Percentiles rank a stretch among this genome's conserved stretches.
Evolutionary conservation across 2,888 invertebrate species (phyloP).

Genomic region (Rhagonycha lutea): DNA sequence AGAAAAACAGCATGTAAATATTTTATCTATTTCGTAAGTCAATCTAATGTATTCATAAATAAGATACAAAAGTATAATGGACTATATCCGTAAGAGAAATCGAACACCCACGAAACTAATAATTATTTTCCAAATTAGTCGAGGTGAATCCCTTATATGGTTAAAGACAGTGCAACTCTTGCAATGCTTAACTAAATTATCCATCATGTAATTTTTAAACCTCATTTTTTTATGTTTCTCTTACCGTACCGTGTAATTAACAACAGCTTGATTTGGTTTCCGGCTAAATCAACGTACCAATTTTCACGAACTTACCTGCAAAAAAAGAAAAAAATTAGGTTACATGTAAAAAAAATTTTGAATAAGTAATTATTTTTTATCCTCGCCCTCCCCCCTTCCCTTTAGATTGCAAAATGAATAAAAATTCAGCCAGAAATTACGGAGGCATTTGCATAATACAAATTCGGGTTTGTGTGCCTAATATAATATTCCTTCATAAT

Average conservation of each 20-base stretch:
- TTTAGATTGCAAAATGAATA: neutral
- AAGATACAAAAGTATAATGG: neutral
- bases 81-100: conserved; percentile 9
- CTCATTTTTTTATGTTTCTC: neutral
- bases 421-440: too few species aligned
- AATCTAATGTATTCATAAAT: neutral
- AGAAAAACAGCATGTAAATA: neutral
- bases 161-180: conserved; percentile 12
- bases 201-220: conserved; percentile 4
- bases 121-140: conserved; percentile 27
- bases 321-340: neutral
- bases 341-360: neutral
- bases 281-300: neutral
- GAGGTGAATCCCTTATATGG: conserved; percentile 23
- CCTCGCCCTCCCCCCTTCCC: neutral
- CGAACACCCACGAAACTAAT: conserved; percentile 21
- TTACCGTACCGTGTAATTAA: neutral
- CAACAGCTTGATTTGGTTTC: neutral
- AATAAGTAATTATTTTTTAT: neutral
- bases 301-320: neutral
- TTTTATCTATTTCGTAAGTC: neutral
- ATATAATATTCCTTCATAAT: neutral
- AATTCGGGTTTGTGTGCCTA: too few species aligned
- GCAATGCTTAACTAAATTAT: conserved; percentile 24
- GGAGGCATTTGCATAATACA: too few species aligned